Evolutionary conservation across 1,140 invertebrate species (phyloP), one percentile per base, ranked within the genome.

Genomic region (Trachymyrmex septentrionalis): DNA sequence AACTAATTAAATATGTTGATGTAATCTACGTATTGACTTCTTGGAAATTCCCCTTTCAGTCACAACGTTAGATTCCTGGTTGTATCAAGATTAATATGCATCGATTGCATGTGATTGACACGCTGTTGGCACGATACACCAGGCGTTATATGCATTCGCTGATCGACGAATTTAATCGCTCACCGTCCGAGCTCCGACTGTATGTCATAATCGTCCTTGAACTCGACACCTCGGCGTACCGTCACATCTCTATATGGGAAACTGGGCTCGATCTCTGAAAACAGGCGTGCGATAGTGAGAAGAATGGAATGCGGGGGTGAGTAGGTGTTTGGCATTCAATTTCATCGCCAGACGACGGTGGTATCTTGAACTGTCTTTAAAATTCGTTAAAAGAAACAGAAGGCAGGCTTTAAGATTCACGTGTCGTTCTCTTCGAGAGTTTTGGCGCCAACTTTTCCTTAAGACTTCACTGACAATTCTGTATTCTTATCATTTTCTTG

Each of bases 211-310:
- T 96, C 96, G 91, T 98, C 96, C 93, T 98, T 97, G 88, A 98
- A 97, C 93, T 98, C 97, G 66, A 97, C 96, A 88, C 96, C 97
- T 78, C 97, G 96, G 92, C 97, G 97, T 91, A 98, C 97, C 72
- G 95, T 96, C 85, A 98, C 98, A 96, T 98, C 97, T 94, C 97
- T 96, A 92, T 97, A 97, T 1, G 97, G 97, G 95, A 99, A 98
- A 85, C 97, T 97, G 10, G 98, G 97, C 89, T 98, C 97, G 90
- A 98, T 95, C 94, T 98, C 98, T 99, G 96, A 85, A 97, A 94
- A 91, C 71, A 86, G 48, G 71, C 14, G 16, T 19, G 10, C 19
- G 30, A 44, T 57, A 59, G 50, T 24, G 48, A 38, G 50, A 75
- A 59, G n/a, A 44, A 61, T 16, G 30, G 27, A 86, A 66, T 27